Percentiles rank a stretch among this genome's conserved stretches.
Conservation (phyloP, 2,113 vertebrate species). For the Leptobrachium ailaonicum region DNA sequence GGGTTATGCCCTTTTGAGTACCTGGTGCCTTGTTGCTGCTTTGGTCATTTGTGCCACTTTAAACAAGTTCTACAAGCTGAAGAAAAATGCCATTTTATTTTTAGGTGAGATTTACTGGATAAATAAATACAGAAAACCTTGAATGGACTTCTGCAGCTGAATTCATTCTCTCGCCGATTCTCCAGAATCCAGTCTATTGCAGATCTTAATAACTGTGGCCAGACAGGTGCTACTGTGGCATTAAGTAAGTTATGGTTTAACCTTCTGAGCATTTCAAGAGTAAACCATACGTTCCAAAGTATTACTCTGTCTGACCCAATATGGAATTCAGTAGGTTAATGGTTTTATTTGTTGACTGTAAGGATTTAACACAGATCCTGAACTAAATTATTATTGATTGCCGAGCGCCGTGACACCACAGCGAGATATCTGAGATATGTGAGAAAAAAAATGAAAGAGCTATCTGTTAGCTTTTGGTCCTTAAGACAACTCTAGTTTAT, state of each 20-base stretch:
- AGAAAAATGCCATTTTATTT: too few species aligned
- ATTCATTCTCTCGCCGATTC: too few species aligned
- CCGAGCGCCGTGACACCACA: slow-evolving; percentile 32
- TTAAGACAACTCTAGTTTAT: slow-evolving; percentile 36
- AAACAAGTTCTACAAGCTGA: too few species aligned
- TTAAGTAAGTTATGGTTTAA: neutral
- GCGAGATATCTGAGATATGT: slow-evolving; percentile 20
- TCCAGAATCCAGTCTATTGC: neutral
- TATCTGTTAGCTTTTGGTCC: slow-evolving; percentile 39
- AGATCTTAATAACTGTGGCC: neutral
- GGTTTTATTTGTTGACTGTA: slow-evolving; percentile 19
- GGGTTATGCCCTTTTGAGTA: too few species aligned
- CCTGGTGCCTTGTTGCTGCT: too few species aligned
- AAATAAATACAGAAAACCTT: too few species aligned
- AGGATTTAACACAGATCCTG: slow-evolving; percentile 39
- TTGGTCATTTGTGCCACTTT: too few species aligned
- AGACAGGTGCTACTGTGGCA: neutral
- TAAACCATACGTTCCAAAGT: neutral
- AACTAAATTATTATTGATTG: slow-evolving; percentile 50
- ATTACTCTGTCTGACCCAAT: too few species aligned
- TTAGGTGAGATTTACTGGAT: too few species aligned
- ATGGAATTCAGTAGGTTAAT: slow-evolving; percentile 2
- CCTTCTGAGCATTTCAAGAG: neutral
- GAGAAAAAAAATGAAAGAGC: slow-evolving; percentile 37
- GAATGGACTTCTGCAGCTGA: too few species aligned